Evolutionary conservation across 2,888 invertebrate species (phyloP), one percentile per base, ranked within the genome.

Genomic region (Dicycla oo): DNA sequence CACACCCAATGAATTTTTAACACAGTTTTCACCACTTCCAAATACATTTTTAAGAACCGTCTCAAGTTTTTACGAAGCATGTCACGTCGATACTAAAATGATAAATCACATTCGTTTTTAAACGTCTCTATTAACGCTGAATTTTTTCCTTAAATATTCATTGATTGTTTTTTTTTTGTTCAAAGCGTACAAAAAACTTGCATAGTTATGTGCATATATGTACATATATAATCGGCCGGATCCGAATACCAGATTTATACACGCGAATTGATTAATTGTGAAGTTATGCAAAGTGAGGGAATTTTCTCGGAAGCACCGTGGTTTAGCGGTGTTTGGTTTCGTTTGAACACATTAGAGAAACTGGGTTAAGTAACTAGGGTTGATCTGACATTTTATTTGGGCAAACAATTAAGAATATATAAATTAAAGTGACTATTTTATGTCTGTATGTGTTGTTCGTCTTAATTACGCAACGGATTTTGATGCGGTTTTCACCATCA

Each of bases 101-200:
- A 67, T 75, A 43, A 74, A 68, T 76, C 47, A 40, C 15, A 43
- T 43, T 58, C 45, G 79, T 23, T 57, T 47, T 58, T 66, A 74
- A 80, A 78, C 51, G 62, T 51, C 57, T 69, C 69, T 47, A 73
- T 82, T 69, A 70, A 20, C 72, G 53, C 60, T 63, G 62, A 45
- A 23, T 69, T 54, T 64, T 78, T 81, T 66, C 47, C 45, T 40
- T 58, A 72, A 65, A 66, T 66, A 75, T 73, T 73, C 56, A 83
- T 65, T 83, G 75, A 78, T 78, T 69, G 68, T 61, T 78, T n/a
- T n/a, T n/a, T n/a, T n/a, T n/a, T n/a, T 73, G 71, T 72, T 81
- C 81, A 79, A 81, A 83, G 62, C 71, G 69, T n/a, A 60, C 20
- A 64, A 75, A 73, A 70, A 61, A 73, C 45, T 13, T 30, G 26